Base-by-base conservation (phyloP, 2,113 vertebrate genomes). In the Xiphophorus hellerii region DNA sequence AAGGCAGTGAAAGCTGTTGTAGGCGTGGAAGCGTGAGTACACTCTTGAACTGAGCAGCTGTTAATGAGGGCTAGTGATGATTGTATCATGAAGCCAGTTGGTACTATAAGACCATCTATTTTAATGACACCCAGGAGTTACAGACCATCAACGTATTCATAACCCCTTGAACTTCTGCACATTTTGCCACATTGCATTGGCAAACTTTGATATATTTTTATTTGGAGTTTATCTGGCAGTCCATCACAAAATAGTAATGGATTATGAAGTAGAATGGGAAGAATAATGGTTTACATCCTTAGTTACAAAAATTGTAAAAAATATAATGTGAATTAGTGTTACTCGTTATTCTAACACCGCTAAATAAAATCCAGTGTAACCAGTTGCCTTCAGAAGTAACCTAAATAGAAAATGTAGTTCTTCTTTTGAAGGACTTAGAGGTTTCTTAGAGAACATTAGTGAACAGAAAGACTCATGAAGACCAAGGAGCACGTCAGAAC, bases 1-100 rank as follows among this genome's bases (percentile, higher is more conserved):
- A 66, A 51, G 63, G 44, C 78, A 81, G 73, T 63, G 84, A 84
- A 88, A 86, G 71, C 84, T 87, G 78, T 74, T 76, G 81, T 80
- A 83, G 88, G 84, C 29, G 81, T 83, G 78, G 86, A 74, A 78
- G 83, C 76, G 70, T 89, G 87, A 74, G 72, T 84, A 82, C 78
- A 76, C 78, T 83, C 76, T 80, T 62, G 71, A 75, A 72, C 51
- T 0, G 33, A 84, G 72, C 83, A 88, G 85, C 84, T 85, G 87
- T 84, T 90, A 84, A 84, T 84, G 80, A 87, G 80, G 80, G 75
- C 75, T 68, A 64, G 68, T 73, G 73, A 73, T 80, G 71, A 70
- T 83, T 73, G 27, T 14, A 20, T 86, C 84, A 81, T 87, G 73
- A 69, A 72, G 66, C 62, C 44, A 81, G 76, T 76, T 82, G 83